phyloP scores from a whole-genome alignment of 2,113 vertebrate genomes.

The Pelecanus crispus region DNA sequence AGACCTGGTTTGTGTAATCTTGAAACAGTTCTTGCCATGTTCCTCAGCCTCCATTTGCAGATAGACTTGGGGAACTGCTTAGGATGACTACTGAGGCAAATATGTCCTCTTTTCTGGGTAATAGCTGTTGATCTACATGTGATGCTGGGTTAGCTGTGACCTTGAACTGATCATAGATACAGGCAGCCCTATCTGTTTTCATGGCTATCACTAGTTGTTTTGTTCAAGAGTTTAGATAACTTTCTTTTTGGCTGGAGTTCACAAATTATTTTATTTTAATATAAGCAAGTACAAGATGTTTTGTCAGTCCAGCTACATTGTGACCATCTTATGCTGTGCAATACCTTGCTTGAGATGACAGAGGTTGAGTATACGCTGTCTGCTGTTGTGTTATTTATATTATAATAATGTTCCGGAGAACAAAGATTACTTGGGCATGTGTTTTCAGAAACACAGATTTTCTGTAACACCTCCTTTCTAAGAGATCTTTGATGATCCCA shows the following conservation, averaged over 20 bases:
- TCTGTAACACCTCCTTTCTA: background rate
- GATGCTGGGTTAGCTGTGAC: background rate
- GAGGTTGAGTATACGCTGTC: background rate
- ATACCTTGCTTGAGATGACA: background rate
- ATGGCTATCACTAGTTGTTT: background rate
- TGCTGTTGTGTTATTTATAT: background rate
- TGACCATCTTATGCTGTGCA: background rate
- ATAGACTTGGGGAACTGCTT: background rate
- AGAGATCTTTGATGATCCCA: conserved; percentile 3
- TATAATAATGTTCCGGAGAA: background rate
- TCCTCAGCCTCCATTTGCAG: background rate
- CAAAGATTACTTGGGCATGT: background rate
- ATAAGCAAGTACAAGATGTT: background rate
- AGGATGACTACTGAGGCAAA: background rate
- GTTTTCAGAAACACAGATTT: background rate
- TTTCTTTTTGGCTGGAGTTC: background rate
- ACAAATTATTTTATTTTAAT: background rate
- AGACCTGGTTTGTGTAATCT: background rate
- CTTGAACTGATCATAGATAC: background rate
- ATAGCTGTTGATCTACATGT: background rate
- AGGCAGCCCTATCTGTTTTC: background rate
- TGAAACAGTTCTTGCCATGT: background rate
- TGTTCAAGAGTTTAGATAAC: background rate
- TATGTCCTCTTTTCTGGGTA: background rate
- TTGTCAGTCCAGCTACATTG: background rate